These are phyloP conservation scores for Tetrax tetrax DNA, from an alignment of 2,113 vertebrate genomes.

Conservation along the genomic window DNA sequence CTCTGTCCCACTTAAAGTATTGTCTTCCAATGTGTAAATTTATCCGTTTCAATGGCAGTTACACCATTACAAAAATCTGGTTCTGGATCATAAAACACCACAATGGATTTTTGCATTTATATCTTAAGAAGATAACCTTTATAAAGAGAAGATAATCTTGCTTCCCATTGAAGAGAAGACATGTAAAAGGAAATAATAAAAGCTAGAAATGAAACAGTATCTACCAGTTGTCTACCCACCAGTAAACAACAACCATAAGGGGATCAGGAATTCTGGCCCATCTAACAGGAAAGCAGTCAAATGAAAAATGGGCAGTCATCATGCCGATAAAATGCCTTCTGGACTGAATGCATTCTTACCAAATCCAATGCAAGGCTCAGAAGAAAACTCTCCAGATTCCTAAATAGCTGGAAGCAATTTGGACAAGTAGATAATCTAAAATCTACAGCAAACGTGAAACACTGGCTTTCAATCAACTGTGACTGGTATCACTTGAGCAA, in stretches of 20 bases:
- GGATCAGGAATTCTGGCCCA: not conserved
- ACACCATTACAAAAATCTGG: not conserved
- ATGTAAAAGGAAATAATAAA: not conserved
- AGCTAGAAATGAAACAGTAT: not conserved
- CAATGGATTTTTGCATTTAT: not conserved
- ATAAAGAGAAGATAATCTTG: not conserved
- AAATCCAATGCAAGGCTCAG: not conserved
- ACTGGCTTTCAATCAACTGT: not conserved
- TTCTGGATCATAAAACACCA: not conserved
- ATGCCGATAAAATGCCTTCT: not conserved
- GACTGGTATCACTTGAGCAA: not conserved
- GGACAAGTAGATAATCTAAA: not conserved
- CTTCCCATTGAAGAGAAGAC: not conserved
- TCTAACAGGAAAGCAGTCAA: not conserved
- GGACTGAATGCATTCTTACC: not conserved
- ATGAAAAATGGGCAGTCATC: not conserved
- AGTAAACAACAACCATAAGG: not conserved
- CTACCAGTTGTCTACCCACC: not conserved
- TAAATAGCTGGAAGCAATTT: not conserved
- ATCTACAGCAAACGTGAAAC: not conserved
- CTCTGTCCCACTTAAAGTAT: not conserved
- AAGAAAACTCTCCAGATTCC: not conserved
- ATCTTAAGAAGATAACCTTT: conserved; percentile 1
- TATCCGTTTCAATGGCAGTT: not conserved
- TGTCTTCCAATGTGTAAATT: not conserved